Percentiles rank a stretch among this genome's conserved stretches.
phyloP scores from a whole-genome alignment of 92 coral and sea anemone species.

The Phymanthus crucifer region DNA sequence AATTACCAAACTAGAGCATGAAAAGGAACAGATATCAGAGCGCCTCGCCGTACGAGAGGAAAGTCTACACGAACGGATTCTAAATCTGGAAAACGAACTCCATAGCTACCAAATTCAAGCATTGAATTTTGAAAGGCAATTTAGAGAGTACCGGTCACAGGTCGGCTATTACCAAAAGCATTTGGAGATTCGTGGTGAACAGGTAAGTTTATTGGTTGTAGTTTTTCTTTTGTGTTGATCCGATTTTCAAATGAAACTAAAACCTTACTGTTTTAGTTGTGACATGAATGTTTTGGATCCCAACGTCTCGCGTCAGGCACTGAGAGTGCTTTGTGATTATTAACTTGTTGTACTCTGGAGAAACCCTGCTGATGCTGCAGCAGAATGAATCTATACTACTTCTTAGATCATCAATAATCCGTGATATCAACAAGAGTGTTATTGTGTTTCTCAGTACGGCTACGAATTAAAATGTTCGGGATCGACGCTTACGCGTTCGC shows the following conservation, averaged over 20 bases:
- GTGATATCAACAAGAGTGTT: constrained; percentile 37
- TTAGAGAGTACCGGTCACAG: constrained; percentile 93
- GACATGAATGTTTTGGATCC: constrained; percentile 26
- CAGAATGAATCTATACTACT: constrained; percentile 17
- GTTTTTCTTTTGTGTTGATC: constrained; percentile 34
- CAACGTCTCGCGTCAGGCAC: constrained; percentile 24
- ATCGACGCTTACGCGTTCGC: constrained; percentile 23
- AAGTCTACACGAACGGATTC: constrained; percentile 85
- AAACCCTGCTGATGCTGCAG: constrained; percentile 34
- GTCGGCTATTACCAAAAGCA: constrained; percentile 80
- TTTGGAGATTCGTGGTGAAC: constrained; percentile 74
- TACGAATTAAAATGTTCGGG: constrained; percentile 28
- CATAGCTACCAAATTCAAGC: constrained; percentile 92
- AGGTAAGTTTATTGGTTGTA: constrained; percentile 70
- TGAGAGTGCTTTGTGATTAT: constrained; percentile 17
- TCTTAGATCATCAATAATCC: constrained; percentile 48
- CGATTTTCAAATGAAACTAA: constrained; percentile 42
- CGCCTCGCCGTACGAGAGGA: constrained; percentile 88
- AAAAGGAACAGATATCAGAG: constrained; percentile 85
- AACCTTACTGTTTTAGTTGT: constrained; percentile 23
- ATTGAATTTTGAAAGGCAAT: constrained; percentile 88
- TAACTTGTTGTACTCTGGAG: constrained; percentile 6
- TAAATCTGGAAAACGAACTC: constrained; percentile 91
- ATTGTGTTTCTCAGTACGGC: constrained; percentile 21
- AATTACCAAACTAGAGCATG: constrained; percentile 89